phyloP scores from a whole-genome alignment of 30 jellyfish, hydroid and myxozoan genomes.

The Aurelia sp. region DNA sequence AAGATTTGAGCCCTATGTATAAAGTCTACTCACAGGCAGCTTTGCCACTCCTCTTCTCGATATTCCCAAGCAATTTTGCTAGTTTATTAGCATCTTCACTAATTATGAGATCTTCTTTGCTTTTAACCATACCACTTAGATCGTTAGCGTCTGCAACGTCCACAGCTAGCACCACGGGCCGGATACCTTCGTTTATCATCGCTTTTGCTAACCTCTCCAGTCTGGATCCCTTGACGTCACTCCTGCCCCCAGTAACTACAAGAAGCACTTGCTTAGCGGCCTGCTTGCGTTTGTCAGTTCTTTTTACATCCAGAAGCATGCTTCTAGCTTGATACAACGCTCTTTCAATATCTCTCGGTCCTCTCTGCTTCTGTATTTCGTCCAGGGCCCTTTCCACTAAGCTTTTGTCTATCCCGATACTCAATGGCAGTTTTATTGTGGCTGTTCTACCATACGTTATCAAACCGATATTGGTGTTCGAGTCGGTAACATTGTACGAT shows the following conservation, averaged over 20 bases:
- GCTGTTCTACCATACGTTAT: constrained; percentile 38
- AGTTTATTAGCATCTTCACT: background rate
- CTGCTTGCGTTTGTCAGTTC: background rate
- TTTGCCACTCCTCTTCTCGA: constrained; percentile 13
- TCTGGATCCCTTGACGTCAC: background rate
- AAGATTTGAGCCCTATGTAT: too few relatives aligned
- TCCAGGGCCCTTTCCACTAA: background rate
- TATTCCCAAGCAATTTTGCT: background rate
- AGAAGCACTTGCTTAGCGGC: constrained; percentile 19
- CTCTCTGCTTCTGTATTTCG: background rate
- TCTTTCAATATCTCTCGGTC: constrained; percentile 33
- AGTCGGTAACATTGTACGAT: constrained; percentile 16
- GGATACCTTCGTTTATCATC: background rate
- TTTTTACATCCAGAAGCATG: background rate
- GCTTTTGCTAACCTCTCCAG: background rate
- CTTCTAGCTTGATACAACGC: background rate
- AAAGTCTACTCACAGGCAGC: background rate
- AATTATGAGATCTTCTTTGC: background rate
- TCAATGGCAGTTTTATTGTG: background rate
- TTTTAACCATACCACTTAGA: background rate
- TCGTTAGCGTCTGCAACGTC: background rate
- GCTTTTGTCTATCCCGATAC: constrained; percentile 1
- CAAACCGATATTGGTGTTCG: constrained; percentile 31
- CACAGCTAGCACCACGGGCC: constrained; percentile 34
- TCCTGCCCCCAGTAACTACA: constrained; percentile 12